Base-by-base conservation (phyloP, 2,888 invertebrate genomes). In the Oxycera nigricornis region DNA sequence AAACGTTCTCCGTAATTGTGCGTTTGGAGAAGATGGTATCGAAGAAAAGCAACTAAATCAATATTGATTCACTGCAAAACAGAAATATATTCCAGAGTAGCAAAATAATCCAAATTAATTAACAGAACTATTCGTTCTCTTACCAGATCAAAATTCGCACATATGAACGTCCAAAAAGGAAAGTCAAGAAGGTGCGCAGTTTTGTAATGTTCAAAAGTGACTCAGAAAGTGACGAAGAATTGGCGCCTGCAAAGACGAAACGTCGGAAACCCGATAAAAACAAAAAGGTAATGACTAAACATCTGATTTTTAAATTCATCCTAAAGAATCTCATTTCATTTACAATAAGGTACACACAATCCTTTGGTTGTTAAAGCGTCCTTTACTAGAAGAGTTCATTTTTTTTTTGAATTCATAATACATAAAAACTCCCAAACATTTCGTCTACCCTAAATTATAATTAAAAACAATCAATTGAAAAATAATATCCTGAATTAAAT, bases 121-220 rank as follows among this genome's bases (percentile, higher is more conserved):
- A n/a, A n/a, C n/a, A n/a, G n/a, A n/a, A 26, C 26, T 74, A 55
- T 30, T 17, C 20, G n/a, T 73, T 68, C 57, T 59, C 24, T 73
- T 68, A 76, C 2, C 67, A 84, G 84, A 74, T 78, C 67, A 75
- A 80, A 7, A 79, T 79, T 52, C 81, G 82, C n/a, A 84, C 84
- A 1, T 84, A 84, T 62, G 77, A 79, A 1, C 78, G 80, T 2
- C 81, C 81, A 0, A 79, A 76, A 30, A 78, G 82, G 74, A 80
- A 80, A 35, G 82, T 80, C 70, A 80, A 81, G 0, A 82, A 82
- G 67, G 72, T 79, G 1, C 80, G 79, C 52, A 76, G 80, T 30
- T 79, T 78, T 30, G 74, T 80, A 1, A 76, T 81, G 62, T 81
- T 80, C 50, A 28, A 81, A 1, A 82, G 83, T 0, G 82, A 80